Evolutionary conservation across 2,888 invertebrate species (phyloP).

Genomic region (Micoletzkya japonica): DNA sequence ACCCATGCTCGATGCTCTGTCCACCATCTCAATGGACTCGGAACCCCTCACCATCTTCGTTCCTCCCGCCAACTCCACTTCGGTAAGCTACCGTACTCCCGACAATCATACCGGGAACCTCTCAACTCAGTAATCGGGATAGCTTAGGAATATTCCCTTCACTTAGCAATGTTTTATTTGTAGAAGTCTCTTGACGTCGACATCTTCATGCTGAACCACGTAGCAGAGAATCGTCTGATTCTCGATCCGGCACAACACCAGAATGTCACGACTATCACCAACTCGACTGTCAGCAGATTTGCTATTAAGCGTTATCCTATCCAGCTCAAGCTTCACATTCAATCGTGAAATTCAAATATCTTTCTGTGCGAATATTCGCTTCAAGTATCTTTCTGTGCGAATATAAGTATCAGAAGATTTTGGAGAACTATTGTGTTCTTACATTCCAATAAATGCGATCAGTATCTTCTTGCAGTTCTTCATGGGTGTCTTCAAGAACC

Average conservation of each 20-base stretch:
- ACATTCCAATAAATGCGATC: neutral
- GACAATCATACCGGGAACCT: too few species aligned
- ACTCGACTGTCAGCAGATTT: too few species aligned
- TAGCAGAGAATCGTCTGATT: conserved; percentile 18
- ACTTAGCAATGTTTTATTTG: neutral
- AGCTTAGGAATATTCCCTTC: neutral
- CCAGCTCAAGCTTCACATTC: too few species aligned
- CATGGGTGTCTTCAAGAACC: conserved; percentile 23
- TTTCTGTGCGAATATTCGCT: too few species aligned
- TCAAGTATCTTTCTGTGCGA: too few species aligned
- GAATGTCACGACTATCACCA: conserved; percentile 14
- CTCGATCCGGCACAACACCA: neutral
- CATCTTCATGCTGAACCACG: conserved; percentile 21
- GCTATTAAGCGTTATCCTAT: too few species aligned
- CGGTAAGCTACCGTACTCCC: neutral
- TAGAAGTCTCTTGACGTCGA: conserved; percentile 20
- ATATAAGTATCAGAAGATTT: too few species aligned
- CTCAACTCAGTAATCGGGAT: too few species aligned
- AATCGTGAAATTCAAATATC: too few species aligned
- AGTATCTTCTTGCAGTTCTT: conserved; percentile 18
- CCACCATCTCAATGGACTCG: conserved; percentile 15
- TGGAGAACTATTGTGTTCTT: too few species aligned
- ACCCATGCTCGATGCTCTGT: conserved; percentile 18
- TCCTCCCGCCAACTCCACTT: conserved; percentile 15
- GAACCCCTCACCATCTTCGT: conserved; percentile 29